phyloP scores from a whole-genome alignment of 2,797 vertebrate species.

The Leptatherina wallacei region DNA sequence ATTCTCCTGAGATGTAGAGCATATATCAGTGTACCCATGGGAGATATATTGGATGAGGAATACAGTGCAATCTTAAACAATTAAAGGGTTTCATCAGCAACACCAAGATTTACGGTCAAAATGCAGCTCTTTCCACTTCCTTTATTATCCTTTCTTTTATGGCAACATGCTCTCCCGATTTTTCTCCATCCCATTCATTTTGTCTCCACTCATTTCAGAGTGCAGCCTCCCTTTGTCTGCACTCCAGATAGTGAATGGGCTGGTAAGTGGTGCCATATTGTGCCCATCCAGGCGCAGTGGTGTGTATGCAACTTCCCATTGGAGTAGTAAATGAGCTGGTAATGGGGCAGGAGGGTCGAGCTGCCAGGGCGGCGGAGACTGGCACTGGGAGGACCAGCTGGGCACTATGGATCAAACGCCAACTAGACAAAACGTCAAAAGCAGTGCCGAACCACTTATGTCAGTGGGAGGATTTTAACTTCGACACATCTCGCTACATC shows the following conservation, averaged over 20 bases:
- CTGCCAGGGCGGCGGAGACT: slow-evolving; percentile 60
- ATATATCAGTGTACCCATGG: not conserved
- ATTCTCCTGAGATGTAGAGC: not conserved
- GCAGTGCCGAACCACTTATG: slow-evolving; percentile 5
- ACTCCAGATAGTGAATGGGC: slow-evolving; percentile 68
- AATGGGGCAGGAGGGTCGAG: slow-evolving; percentile 76
- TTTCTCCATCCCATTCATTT: slow-evolving; percentile 52
- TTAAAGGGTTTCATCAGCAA: slow-evolving; percentile 2
- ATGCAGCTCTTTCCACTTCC: slow-evolving; percentile 11
- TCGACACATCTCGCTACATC: slow-evolving; percentile 26
- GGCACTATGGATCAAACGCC: slow-evolving; percentile 70
- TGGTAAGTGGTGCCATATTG: slow-evolving; percentile 84
- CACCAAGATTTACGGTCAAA: slow-evolving; percentile 28
- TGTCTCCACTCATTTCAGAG: slow-evolving; percentile 49
- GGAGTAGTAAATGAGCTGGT: slow-evolving; percentile 80
- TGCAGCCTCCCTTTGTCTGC: slow-evolving; percentile 48
- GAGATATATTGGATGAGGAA: not conserved
- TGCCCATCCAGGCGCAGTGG: slow-evolving; percentile 79
- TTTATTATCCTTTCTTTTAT: slow-evolving; percentile 36
- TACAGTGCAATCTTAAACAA: not conserved
- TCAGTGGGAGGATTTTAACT: slow-evolving; percentile 28
- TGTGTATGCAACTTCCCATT: slow-evolving; percentile 72
- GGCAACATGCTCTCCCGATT: slow-evolving; percentile 34
- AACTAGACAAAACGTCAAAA: slow-evolving; percentile 59
- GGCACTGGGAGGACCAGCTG: slow-evolving; percentile 71